Conservation (phyloP, 2,888 invertebrate genomes). For the Synergus umbraculus region DNA sequence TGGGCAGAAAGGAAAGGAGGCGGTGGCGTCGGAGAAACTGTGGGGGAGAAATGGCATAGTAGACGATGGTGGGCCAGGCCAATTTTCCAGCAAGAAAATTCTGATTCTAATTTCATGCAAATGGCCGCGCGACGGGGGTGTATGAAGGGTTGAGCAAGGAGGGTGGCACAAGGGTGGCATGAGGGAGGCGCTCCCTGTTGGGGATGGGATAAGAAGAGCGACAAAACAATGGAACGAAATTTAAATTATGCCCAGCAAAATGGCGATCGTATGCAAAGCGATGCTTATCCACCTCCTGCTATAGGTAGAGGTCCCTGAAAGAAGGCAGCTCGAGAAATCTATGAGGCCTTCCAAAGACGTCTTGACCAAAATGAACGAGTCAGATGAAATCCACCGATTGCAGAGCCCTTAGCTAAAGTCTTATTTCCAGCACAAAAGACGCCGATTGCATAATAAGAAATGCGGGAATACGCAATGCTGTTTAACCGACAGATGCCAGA, state of each 20-base stretch:
- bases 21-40: slow-evolving; percentile 39
- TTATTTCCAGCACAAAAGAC: slow-evolving; percentile 38
- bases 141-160: slow-evolving; percentile 59
- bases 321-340: slow-evolving; percentile 53
- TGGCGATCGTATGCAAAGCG: slow-evolving; percentile 78
- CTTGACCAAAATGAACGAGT: slow-evolving; percentile 58
- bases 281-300: slow-evolving; percentile 69
- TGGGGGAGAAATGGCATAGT: slow-evolving; percentile 7
- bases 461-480: slow-evolving; percentile 22
- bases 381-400: slow-evolving; percentile 55
- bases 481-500: slow-evolving; percentile 31
- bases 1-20: slow-evolving; percentile 35
- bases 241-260: slow-evolving; percentile 77
- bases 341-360: slow-evolving; percentile 53
- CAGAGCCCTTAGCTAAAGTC: slow-evolving; percentile 37
- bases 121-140: slow-evolving; percentile 70
- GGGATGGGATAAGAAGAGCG: slow-evolving; percentile 75
- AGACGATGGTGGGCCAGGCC: slow-evolving; percentile 61
- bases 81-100: slow-evolving; percentile 77
- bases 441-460: slow-evolving; percentile 40
- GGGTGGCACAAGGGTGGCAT: slow-evolving; percentile 61
- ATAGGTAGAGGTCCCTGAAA: slow-evolving; percentile 55
- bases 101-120: slow-evolving; percentile 77
- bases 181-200: slow-evolving; percentile 57
- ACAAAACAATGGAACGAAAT: slow-evolving; percentile 78